phyloP scores from a whole-genome alignment of 2,113 vertebrate genomes.

The Istiophorus platypterus region DNA sequence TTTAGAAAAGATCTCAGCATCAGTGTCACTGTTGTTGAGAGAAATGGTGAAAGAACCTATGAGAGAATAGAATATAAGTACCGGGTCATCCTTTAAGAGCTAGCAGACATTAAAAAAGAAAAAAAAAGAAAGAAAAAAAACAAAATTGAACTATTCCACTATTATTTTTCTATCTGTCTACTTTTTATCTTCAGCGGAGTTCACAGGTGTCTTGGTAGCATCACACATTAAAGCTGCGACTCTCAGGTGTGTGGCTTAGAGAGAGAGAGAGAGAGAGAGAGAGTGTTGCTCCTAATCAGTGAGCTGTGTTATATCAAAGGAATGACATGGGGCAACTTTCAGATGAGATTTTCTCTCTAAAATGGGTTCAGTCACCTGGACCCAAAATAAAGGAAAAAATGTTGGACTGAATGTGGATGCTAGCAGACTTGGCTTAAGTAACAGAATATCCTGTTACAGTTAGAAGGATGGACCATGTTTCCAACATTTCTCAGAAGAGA shows the following conservation, averaged over 20 bases:
- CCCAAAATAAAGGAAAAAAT: slow-evolving; percentile 31
- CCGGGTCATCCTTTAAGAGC: neutral
- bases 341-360: slow-evolving; percentile 52
- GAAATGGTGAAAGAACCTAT: neutral
- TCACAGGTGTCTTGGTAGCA: slow-evolving; percentile 19
- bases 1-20: neutral
- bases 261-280: slow-evolving; percentile 6
- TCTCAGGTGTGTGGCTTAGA: slow-evolving; percentile 12
- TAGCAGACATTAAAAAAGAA: neutral
- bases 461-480: slow-evolving; percentile 33
- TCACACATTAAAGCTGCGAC: slow-evolving; percentile 20
- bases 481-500: slow-evolving; percentile 47
- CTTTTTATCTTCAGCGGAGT: neutral
- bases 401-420: slow-evolving; percentile 42
- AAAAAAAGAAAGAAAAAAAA: neutral
- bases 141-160: neutral
- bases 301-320: slow-evolving; percentile 65
- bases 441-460: slow-evolving; percentile 39
- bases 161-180: neutral
- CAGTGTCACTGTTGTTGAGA: neutral
- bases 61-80: neutral
- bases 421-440: slow-evolving; percentile 51
- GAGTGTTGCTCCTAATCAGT: slow-evolving; percentile 52
- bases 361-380: slow-evolving; percentile 43
- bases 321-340: slow-evolving; percentile 54